Evolutionary conservation across 2,797 vertebrate species (phyloP), one percentile per base, ranked within the genome.

Genomic region (Pangasius djambal): DNA sequence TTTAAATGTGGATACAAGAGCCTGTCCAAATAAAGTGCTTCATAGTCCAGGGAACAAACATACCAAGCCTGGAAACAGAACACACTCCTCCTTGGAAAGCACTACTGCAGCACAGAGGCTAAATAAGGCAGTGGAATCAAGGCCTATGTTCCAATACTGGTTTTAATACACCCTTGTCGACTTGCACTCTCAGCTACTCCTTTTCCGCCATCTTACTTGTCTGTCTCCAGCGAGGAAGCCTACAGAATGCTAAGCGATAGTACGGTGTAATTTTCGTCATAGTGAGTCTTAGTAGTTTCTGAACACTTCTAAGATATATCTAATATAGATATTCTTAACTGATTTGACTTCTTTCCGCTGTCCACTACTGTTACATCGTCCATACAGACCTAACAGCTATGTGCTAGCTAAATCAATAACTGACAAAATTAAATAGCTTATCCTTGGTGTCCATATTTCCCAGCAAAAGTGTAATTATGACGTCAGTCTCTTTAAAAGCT

Each of bases 41-140:
- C 63, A 44, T 57, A 69, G 63, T n/a, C 44, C n/a, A 52, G 18
- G 15, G n/a, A 61, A 61, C 50, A 69, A 81, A 82, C 13, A 82
- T 75, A 83, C 81, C 81, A 75, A 34, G 37, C 69, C 5, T 18
- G 57, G 81, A 74, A 74, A 61, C 40, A 74, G 57, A 78, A 25
- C 44, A 69, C 16, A 59, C 52, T 75, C 79, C n/a, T 75, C n/a
- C 44, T 34, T 5, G 16, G 48, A 28, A 25, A 34, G 34, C n/a
- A 87, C 25, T 16, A 31, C 44, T 4, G 28, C 25, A 87, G 40
- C 59, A 79, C 34, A 13, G 70, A 52, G 50, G 52, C 83, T 90
- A 85, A 79, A 88, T 90, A 44, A 86, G 78, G 89, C 61, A 89
- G 89, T 92, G 88, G 55, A 61, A 77, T 86, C 48, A 10, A n/a